These are phyloP conservation scores for Danio albolineatus DNA, from an alignment of 2,797 vertebrate species.

Conservation along the genomic window DNA sequence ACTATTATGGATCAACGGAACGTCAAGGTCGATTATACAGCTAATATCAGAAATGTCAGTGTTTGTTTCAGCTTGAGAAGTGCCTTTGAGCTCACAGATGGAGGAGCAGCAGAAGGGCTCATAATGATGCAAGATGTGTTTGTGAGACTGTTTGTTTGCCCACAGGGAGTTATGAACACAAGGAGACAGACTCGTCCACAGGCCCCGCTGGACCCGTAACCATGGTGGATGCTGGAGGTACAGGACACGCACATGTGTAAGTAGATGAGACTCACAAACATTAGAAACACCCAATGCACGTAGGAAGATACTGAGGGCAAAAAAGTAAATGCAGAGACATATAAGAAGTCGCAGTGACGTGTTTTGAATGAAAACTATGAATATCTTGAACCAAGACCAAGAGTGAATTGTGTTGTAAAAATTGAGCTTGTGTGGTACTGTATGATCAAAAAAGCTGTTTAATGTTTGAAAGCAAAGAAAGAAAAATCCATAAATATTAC, in stretches of 20 bases:
- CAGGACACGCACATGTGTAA: neutral
- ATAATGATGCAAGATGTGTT: conserved; percentile 83
- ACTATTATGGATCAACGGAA: conserved; percentile 2
- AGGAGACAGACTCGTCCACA: conserved; percentile 67
- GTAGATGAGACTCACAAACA: neutral
- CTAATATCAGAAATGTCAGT: conserved; percentile 12
- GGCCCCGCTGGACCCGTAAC: conserved; percentile 74
- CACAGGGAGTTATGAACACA: conserved; percentile 72
- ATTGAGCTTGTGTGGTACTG: too few species aligned
- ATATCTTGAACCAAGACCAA: neutral
- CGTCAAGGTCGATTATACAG: neutral
- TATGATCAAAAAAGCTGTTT: too few species aligned
- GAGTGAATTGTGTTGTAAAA: too few species aligned
- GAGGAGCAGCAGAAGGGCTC: conserved; percentile 65
- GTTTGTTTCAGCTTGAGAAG: conserved; percentile 59
- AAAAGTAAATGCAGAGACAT: neutral
- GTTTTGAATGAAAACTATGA: neutral
- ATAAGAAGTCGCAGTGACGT: neutral
- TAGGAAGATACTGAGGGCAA: neutral
- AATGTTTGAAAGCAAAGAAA: too few species aligned
- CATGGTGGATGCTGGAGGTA: conserved; percentile 59
- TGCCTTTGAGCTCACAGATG: conserved; percentile 55
- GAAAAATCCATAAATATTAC: too few species aligned
- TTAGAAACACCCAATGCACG: neutral
- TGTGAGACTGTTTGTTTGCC: conserved; percentile 71